A percentile compares a stretch with the other conserved stretches of the same genome.
Conservation (phyloP, 2,888 invertebrate genomes). For the Macrosiphum euphorbiae region DNA sequence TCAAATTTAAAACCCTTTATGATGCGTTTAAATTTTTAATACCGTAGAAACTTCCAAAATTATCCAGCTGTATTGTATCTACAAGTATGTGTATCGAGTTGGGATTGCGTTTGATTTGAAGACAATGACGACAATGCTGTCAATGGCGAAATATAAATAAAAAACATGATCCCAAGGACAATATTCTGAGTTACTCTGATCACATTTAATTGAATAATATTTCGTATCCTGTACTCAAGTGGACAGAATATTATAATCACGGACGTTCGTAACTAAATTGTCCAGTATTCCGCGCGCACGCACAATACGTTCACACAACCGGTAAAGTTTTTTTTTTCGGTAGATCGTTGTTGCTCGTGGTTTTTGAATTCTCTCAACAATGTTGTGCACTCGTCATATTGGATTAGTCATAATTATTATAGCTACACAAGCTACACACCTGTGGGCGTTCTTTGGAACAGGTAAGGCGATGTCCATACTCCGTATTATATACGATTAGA, state of each 20-base stretch:
- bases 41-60: not conserved
- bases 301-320: not conserved
- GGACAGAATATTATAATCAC: conserved; percentile 2
- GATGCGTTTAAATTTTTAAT: not conserved
- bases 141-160: not conserved
- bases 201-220: conserved; percentile 51
- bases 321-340: not conserved
- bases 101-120: not conserved
- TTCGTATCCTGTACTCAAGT: conserved; percentile 55
- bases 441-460: not conserved
- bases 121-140: not conserved
- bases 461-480: not conserved
- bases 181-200: conserved; percentile 32
- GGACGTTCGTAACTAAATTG: not conserved
- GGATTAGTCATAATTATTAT: conserved; percentile 18
- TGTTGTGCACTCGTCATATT: not conserved
- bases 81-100: not conserved
- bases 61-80: not conserved
- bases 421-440: not conserved
- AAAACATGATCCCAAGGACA: conserved; percentile 21
- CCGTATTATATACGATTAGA: not conserved
- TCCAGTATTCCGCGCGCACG: not conserved
- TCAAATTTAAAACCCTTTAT: not conserved
- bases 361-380: not conserved
- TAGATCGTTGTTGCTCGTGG: not conserved